Evolutionary conservation across 1,140 invertebrate species (phyloP), one percentile per base, ranked within the genome.

Genomic region (Vanessa tameamea): DNA sequence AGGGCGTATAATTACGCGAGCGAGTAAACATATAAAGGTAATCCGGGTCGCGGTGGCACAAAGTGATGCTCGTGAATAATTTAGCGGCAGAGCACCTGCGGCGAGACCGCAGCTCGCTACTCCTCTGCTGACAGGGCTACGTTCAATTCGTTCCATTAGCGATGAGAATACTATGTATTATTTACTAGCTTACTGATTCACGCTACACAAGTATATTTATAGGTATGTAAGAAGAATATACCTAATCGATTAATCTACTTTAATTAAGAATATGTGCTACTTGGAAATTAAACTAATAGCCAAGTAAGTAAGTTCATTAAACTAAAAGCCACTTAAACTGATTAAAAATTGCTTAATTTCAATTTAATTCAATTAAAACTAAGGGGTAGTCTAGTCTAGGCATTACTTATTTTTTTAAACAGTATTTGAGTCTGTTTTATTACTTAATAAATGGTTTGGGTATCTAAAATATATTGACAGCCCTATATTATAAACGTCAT

Each of bases 11-110:
- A 92, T 92, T 90, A 90, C 85, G 88, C 80, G 85, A 87, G 83
- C 84, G 87, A 87, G 88, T 88, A 90, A 92, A 92, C 88, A 90
- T 84, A 90, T 89, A 87, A 90, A 89, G 87, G 88, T 90, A 90
- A 92, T 90, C 88, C 90, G 87, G 86, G 83, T 80, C 88, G 88
- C 87, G 87, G 87, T 84, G 87, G 86, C 90, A 92, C 88, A 90
- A 90, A 92, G 88, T 90, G 90, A 92, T 92, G 86, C 87, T 84
- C 82, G 82, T 88, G 89, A 89, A 91, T 89, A 86, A 88, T 89
- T 91, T 87, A 87, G 75, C 83, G 83, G 55, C 75, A 75, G 77
- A 85, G 82, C 87, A 90, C 87, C 89, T 89, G 89, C 86, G 87
- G 78, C 78, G 75, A 76, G 80, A 87, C 87, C 85, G 81, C 87